phyloP scores from a whole-genome alignment of 2,888 invertebrate species.

The Lomographa bimaculata region DNA sequence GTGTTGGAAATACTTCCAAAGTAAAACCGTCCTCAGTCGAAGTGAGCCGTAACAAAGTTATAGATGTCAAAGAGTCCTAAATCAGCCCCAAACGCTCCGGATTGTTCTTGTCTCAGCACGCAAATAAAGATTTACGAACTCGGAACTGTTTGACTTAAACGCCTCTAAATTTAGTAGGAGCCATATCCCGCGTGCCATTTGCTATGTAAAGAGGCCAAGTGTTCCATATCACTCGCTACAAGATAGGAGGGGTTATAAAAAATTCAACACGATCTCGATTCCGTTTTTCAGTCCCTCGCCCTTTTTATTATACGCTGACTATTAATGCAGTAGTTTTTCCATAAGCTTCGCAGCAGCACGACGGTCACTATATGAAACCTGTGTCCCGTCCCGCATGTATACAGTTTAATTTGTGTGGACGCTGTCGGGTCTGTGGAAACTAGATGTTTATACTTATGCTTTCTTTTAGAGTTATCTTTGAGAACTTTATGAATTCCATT shows the following conservation, averaged over 20 bases:
- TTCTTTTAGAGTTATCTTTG: no score
- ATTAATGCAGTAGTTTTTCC: slow-evolving; percentile 50
- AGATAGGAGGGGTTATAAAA: slow-evolving; percentile 63
- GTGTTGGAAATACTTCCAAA: slow-evolving; percentile 4
- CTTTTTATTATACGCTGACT: slow-evolving; percentile 55
- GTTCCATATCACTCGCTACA: slow-evolving; percentile 55
- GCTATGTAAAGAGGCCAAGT: slow-evolving; percentile 54
- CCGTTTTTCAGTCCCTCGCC: slow-evolving; percentile 55
- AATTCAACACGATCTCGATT: slow-evolving; percentile 64
- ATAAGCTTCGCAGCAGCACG: slow-evolving; percentile 38
- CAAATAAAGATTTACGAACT: slow-evolving; percentile 64
- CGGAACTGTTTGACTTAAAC: slow-evolving; percentile 58
- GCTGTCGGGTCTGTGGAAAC: no score
- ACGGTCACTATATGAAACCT: slow-evolving; percentile 28
- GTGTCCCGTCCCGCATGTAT: no score
- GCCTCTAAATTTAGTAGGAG: slow-evolving; percentile 61
- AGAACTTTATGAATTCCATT: no score
- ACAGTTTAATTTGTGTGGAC: no score
- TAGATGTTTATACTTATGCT: no score
- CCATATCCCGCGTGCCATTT: slow-evolving; percentile 56
- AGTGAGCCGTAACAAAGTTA: slow-evolving; percentile 20
- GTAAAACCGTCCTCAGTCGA: neutral
- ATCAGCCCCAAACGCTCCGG: slow-evolving; percentile 33
- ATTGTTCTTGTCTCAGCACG: slow-evolving; percentile 49
- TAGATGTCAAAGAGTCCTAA: slow-evolving; percentile 28